Percentiles rank a stretch among this genome's conserved stretches.
These are phyloP conservation scores for Smutsia temminckii DNA, from an alignment of 2,797 vertebrate species.

Conservation along the genomic window DNA sequence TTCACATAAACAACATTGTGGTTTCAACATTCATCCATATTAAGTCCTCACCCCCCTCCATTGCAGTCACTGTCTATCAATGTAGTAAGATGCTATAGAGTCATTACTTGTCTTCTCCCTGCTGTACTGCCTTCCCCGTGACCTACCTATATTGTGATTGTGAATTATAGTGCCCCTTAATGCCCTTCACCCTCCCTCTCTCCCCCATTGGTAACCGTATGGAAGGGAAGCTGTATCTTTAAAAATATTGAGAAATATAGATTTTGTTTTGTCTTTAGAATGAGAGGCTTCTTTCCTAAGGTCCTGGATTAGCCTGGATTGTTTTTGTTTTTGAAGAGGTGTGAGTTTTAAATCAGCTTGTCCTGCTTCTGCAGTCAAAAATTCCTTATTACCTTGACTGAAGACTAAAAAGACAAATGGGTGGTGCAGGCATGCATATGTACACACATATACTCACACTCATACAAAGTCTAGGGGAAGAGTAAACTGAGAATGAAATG, in stretches of 20 bases:
- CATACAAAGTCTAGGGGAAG: background rate
- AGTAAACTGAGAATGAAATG: background rate
- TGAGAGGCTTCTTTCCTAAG: background rate
- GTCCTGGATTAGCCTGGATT: background rate
- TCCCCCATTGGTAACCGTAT: too few species aligned
- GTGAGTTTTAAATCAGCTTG: background rate
- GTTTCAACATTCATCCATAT: too few species aligned
- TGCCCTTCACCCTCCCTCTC: too few species aligned
- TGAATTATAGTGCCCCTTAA: too few species aligned
- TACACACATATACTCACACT: background rate
- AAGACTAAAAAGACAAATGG: background rate
- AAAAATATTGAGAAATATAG: slow-evolving; percentile 13
- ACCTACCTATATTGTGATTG: too few species aligned
- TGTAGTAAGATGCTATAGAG: too few species aligned
- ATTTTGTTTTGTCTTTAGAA: slow-evolving; percentile 5
- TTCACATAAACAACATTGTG: too few species aligned
- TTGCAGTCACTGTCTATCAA: too few species aligned
- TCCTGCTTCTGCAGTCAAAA: background rate
- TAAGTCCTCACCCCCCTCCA: too few species aligned
- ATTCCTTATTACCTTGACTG: background rate
- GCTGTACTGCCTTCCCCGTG: too few species aligned
- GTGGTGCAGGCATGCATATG: too few species aligned
- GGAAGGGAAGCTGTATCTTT: background rate
- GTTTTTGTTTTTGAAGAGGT: background rate
- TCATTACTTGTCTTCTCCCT: too few species aligned